Conservation (phyloP, 2,888 invertebrate species). For the Disparrhopalites patrizii region DNA sequence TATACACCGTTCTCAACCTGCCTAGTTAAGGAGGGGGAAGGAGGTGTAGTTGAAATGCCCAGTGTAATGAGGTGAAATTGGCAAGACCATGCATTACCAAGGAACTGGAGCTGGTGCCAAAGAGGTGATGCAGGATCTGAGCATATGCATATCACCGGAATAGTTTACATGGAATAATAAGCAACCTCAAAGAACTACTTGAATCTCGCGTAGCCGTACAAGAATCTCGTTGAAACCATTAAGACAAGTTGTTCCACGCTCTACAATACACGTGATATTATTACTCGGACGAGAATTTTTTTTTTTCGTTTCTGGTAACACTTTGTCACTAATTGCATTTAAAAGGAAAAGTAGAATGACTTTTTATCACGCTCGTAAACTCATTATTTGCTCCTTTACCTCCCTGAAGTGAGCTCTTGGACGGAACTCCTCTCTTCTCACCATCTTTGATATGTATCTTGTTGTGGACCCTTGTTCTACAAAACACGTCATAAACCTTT, state of each 20-base stretch:
- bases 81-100: too few relatives aligned
- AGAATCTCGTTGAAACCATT: too few relatives aligned
- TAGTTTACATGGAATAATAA: background rate
- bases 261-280: too few relatives aligned
- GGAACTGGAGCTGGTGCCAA: too few relatives aligned
- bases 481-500: background rate
- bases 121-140: too few relatives aligned
- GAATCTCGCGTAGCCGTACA: background rate
- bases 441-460: background rate
- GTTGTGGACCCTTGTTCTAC: too few relatives aligned
- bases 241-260: background rate
- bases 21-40: too few relatives aligned
- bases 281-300: too few relatives aligned
- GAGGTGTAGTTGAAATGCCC: background rate
- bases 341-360: slow-evolving; percentile 11
- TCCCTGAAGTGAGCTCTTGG: background rate
- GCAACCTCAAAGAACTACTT: background rate
- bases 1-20: too few relatives aligned
- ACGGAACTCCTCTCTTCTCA: background rate
- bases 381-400: slow-evolving; percentile 16
- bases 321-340: slow-evolving; percentile 10
- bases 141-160: too few relatives aligned
- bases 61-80: background rate
- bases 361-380: slow-evolving; percentile 16
- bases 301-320: background rate